Base-by-base conservation (phyloP, 2,113 vertebrate genomes). In the Aphyosemion australe region DNA sequence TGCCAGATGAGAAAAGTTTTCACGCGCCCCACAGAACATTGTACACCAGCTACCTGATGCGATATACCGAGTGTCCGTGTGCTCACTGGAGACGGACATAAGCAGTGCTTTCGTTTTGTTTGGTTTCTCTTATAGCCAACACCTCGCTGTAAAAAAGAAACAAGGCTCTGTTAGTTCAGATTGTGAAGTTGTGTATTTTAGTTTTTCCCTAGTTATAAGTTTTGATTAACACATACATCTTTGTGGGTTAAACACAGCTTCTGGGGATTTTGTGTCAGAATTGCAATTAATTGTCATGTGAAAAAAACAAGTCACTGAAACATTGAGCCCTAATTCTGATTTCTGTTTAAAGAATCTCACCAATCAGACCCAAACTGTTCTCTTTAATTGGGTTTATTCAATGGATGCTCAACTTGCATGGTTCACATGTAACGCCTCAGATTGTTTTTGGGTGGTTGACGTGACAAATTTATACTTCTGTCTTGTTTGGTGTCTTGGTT, bases 81-180 rank as follows among this genome's bases (percentile, higher is more conserved):
- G 69, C 61, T 69, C 82, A 71, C 55, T 66, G 60, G 82, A 72
- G 55, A 66, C 42, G 19, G 57, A 61, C 72, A 58, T 82, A 74
- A 85, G 61, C 82, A 73, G 85, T 86, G 84, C 84, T 86, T 86
- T 89, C 83, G 82, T 88, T 85, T 88, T 76, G 84, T 79, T n/a
- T 72, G 72, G 50, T 78, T 65, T 61, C 62, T 45, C 21, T 69
- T 72, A 69, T 81, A 78, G 76, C 84, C 63, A 61, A 64, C 32
- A 75, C 26, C 42, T 63, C 42, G 74, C 50, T 68, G 58, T 68
- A 65, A 74, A 60, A 41, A 69, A 26, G 3, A 39, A 12, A 68
- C 53, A 47, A 80, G 63, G 69, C 42, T 26, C 67, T 58, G 69
- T 85, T 53, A 49, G 69, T 83, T 77, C 34, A 76, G 60, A 75